A percentile compares a stretch with the other conserved stretches of the same genome.
phyloP scores from a whole-genome alignment of 2,113 vertebrate genomes.

The Notothenia coriiceps region DNA sequence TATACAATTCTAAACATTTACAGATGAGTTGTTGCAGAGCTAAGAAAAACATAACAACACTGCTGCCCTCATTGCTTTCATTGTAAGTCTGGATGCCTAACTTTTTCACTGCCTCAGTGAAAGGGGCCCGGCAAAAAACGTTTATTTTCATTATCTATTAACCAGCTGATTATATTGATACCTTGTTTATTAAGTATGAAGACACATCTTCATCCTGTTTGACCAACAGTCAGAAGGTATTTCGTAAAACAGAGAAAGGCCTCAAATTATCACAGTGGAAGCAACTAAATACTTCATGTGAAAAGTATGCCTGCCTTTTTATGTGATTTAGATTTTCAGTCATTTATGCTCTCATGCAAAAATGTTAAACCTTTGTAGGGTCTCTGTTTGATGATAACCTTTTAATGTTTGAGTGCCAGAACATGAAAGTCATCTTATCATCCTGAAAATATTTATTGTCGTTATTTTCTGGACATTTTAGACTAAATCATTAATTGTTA shows the following conservation, averaged over 20 bases:
- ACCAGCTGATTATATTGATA: background rate
- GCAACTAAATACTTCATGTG: too few relatives aligned
- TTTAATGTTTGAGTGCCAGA: background rate
- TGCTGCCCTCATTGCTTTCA: too few relatives aligned
- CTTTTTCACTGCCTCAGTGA: background rate
- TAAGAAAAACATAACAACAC: background rate
- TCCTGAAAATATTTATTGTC: background rate
- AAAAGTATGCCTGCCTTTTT: too few relatives aligned
- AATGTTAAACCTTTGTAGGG: background rate
- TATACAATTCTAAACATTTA: background rate
- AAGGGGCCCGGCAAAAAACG: background rate
- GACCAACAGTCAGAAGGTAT: background rate
- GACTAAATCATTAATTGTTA: background rate
- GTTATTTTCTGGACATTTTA: background rate
- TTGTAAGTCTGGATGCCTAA: background rate
- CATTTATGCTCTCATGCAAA: background rate
- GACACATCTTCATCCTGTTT: background rate
- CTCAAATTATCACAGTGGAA: background rate
- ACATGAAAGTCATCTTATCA: background rate
- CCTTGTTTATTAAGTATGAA: background rate
- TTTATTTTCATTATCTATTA: too few relatives aligned
- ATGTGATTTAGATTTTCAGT: background rate
- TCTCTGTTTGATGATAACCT: background rate
- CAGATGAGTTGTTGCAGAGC: background rate
- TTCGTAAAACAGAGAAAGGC: background rate